Percentiles rank a stretch among this genome's conserved stretches.
Evolutionary conservation across 2,113 vertebrate genomes (phyloP).

Genomic region (Otolemur garnettii): DNA sequence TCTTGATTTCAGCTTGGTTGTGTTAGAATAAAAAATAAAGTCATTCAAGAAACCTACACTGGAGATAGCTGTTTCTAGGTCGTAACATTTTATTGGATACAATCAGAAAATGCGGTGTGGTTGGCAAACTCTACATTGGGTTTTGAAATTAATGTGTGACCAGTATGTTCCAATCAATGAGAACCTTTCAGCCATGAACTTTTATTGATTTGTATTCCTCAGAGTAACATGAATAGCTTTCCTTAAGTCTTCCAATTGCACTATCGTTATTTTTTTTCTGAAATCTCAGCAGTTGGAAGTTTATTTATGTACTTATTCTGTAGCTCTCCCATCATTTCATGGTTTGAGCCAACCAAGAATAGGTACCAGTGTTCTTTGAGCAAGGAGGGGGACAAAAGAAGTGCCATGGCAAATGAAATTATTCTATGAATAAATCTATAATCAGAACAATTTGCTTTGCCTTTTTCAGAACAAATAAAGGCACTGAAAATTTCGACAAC

Average conservation of each 20-base stretch:
- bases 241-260: constrained; percentile 87
- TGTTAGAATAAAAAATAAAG: constrained; percentile 82
- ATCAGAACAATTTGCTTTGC: neutral
- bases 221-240: constrained; percentile 84
- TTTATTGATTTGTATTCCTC: constrained; percentile 91
- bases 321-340: constrained; percentile 58
- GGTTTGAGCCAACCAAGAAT: constrained; percentile 43
- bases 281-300: constrained; percentile 78
- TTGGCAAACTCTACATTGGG: constrained; percentile 84
- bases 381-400: neutral
- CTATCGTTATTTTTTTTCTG: constrained; percentile 80
- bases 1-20: constrained; percentile 75
- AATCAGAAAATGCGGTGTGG: constrained; percentile 85
- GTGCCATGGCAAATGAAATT: neutral
- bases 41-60: constrained; percentile 74
- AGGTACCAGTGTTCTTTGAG: neutral
- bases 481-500: constrained; percentile 10
- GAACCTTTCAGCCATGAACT: constrained; percentile 92
- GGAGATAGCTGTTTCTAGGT: constrained; percentile 81
- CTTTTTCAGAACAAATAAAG: constrained; percentile 19
- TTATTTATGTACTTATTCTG: constrained; percentile 82
- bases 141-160: constrained; percentile 89
- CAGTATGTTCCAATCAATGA: constrained; percentile 94
- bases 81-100: constrained; percentile 86
- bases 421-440: neutral